These are phyloP conservation scores for Panorpa germanica DNA, from an alignment of 2,888 invertebrate genomes.

Conservation along the genomic window DNA sequence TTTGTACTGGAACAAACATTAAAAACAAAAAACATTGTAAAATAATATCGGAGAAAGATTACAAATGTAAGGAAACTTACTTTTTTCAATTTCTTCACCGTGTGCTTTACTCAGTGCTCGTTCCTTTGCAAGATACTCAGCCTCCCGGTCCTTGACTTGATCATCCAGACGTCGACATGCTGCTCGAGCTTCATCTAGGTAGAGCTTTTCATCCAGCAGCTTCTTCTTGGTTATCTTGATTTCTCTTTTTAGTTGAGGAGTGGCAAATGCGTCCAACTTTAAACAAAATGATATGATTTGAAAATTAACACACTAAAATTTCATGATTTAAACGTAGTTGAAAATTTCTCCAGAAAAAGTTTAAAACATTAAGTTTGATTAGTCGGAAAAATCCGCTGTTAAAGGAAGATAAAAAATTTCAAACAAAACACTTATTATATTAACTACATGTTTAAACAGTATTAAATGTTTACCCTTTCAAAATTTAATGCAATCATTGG, in stretches of 20 bases:
- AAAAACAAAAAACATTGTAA: constrained; percentile 8
- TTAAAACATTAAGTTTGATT: no score
- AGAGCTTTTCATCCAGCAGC: constrained; percentile 17
- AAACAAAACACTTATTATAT: no score
- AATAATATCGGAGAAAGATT: constrained; percentile 3
- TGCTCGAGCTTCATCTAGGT: constrained; percentile 19
- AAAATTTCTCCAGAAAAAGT: no score
- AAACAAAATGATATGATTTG: constrained; percentile 11
- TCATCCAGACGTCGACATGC: constrained; percentile 20
- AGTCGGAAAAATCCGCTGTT: no score
- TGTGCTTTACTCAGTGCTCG: constrained; percentile 20
- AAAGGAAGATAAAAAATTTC: no score
- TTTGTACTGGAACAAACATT: constrained; percentile 27
- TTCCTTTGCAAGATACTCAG: constrained; percentile 19
- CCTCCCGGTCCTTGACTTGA: constrained; percentile 20
- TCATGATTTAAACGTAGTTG: no score
- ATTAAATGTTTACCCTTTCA: no score
- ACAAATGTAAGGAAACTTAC: constrained; percentile 14
- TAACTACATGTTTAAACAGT: no score
- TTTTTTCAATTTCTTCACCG: constrained; percentile 21
- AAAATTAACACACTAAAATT: no score
- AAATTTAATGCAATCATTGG: no score
- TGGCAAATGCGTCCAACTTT: constrained; percentile 22
- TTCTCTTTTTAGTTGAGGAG: constrained; percentile 18
- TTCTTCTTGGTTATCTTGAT: constrained; percentile 16